Base-by-base conservation (phyloP, 2,888 invertebrate genomes). In the Diarsia brunnea region DNA sequence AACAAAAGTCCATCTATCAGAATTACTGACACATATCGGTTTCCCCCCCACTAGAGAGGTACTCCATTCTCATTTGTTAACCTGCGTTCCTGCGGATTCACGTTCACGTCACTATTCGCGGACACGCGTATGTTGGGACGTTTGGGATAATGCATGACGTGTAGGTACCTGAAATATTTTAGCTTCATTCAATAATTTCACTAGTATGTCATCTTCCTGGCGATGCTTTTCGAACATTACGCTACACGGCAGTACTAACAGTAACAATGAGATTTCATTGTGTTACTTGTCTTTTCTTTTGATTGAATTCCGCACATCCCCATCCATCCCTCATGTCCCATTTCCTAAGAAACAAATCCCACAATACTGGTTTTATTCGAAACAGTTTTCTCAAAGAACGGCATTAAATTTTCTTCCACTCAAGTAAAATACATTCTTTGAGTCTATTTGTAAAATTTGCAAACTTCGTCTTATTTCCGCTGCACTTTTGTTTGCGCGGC, bases 21-120 rank as follows among this genome's bases (percentile, higher is more conserved):
- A 51, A 16, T 45, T 12, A 19, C 0, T 7, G 12, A 47, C 51
- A 24, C 14, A 8, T 61, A 0, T 47, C 69, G 4, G 12, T 43
- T 8, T 24, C 31, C 31, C 79, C 4, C 4, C 16, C 21, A 14
- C 16, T 24, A 31, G 31, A 4, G 2, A 31, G 38, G 61, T 67
- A 55, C 27, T 53, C 19, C n/a, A 47, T 55, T 45, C 49, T 55
- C 45, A 69, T 63, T 16, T 53, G 51, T 38, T 3, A 19, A 19
- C 53, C 24, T 60, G 38, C 12, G 12, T 65, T 47, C n/a, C n/a
- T n/a, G n/a, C 19, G 43, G n/a, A 31, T 43, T 11, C 31, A 45
- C 38, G 16, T 16, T 7, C 27, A 27, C 38, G 43, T 76, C 47
- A 64, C 65, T 73, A 79, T 79, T 83, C 79, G 14, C 16, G 61